These are phyloP conservation scores for Mizuhopecten yessoensis DNA, from an alignment of 1,140 invertebrate genomes.

Conservation along the genomic window DNA sequence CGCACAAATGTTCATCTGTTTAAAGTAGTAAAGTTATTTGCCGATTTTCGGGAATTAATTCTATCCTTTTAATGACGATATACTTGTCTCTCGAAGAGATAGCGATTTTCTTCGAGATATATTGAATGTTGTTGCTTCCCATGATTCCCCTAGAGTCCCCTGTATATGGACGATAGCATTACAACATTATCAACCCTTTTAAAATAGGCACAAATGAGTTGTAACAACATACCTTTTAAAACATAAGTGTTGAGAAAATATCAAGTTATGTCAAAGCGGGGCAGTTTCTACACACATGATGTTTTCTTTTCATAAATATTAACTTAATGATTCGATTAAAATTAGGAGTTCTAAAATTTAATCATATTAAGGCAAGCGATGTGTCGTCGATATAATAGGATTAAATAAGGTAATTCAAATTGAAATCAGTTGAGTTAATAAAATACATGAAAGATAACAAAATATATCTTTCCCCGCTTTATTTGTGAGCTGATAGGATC, in stretches of 20 bases:
- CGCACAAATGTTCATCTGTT: neutral
- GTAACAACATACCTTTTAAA: neutral
- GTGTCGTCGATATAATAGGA: no score
- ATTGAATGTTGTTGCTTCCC: neutral
- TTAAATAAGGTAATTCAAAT: no score
- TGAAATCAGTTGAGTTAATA: no score
- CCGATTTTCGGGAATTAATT: neutral
- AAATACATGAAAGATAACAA: no score
- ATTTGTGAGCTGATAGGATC: no score
- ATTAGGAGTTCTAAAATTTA: no score
- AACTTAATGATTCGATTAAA: no score
- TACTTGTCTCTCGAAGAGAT: neutral
- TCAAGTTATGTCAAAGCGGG: no score
- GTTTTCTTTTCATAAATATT: no score
- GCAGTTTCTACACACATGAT: no score
- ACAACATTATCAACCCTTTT: neutral
- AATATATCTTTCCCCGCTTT: no score
- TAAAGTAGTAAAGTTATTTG: neutral
- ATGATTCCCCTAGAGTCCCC: neutral
- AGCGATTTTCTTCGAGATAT: neutral
- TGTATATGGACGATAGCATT: neutral
- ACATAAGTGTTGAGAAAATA: neutral
- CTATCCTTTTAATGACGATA: neutral
- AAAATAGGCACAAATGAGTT: neutral
- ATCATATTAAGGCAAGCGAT: no score